A percentile compares a stretch with the other conserved stretches of the same genome.
phyloP scores from a whole-genome alignment of 2,888 invertebrate genomes.

The Drosophila neotestacea region DNA sequence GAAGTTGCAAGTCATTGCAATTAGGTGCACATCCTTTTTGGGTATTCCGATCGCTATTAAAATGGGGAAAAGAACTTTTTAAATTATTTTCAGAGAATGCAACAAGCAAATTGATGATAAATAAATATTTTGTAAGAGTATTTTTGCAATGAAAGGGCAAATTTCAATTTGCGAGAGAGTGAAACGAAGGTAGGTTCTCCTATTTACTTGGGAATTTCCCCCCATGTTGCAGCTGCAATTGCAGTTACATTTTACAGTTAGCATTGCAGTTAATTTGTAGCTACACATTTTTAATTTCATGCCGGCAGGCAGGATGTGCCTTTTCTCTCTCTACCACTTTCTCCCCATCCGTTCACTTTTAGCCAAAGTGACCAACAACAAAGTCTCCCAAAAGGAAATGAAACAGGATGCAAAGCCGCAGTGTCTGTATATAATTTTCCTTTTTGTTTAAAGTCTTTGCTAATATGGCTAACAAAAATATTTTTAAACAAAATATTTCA shows the following conservation, averaged over 20 bases:
- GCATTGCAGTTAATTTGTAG: slow-evolving; percentile 66
- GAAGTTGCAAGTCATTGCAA: slow-evolving; percentile 5
- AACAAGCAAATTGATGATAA: slow-evolving; percentile 65
- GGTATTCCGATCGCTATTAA: slow-evolving; percentile 7
- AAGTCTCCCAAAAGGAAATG: slow-evolving; percentile 38
- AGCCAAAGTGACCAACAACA: slow-evolving; percentile 16
- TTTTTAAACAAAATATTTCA: slow-evolving; percentile 9
- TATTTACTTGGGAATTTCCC: slow-evolving; percentile 28
- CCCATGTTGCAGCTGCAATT: not conserved
- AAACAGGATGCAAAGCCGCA: slow-evolving; percentile 37
- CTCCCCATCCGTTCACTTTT: not conserved
- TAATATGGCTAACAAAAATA: slow-evolving; percentile 9
- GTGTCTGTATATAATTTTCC: slow-evolving; percentile 14
- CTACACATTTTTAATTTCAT: slow-evolving; percentile 62
- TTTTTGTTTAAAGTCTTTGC: slow-evolving; percentile 21
- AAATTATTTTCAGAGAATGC: slow-evolving; percentile 33
- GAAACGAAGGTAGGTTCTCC: slow-evolving; percentile 1
- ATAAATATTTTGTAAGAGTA: slow-evolving; percentile 60
- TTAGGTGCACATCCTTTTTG: slow-evolving; percentile 11
- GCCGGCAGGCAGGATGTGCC: slow-evolving; percentile 29
- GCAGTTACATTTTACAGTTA: slow-evolving; percentile 30
- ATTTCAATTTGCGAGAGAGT: not conserved
- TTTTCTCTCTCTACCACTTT: not conserved
- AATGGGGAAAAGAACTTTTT: slow-evolving; percentile 27
- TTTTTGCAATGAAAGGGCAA: slow-evolving; percentile 16